phyloP scores from a whole-genome alignment of 2,113 vertebrate species.

The Callospermophilus lateralis region DNA sequence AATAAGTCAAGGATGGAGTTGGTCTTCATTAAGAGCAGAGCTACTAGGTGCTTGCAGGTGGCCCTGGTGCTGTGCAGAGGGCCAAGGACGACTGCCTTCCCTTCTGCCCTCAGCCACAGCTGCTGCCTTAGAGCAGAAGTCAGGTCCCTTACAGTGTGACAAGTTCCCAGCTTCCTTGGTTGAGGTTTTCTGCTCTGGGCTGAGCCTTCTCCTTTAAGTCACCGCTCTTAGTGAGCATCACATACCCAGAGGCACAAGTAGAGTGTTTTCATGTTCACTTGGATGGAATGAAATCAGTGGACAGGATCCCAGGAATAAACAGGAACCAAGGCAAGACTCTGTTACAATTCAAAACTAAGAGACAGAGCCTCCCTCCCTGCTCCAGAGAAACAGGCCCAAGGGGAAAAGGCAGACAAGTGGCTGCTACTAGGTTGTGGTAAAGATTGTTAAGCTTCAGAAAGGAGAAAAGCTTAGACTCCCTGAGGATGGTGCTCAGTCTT shows the following conservation, averaged over 20 bases:
- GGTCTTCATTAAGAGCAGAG: neutral
- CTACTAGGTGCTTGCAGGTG: accelerated
- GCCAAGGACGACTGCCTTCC: neutral
- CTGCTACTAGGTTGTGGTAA: neutral
- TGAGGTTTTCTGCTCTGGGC: neutral
- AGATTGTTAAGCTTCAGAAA: neutral
- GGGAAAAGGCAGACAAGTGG: neutral
- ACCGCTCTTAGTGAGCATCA: neutral
- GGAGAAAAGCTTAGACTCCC: neutral
- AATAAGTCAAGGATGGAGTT: neutral
- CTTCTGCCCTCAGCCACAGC: neutral
- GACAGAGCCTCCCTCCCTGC: too few species aligned
- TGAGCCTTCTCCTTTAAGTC: neutral
- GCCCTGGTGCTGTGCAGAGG: neutral
- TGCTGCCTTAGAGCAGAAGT: accelerated
- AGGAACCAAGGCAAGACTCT: neutral
- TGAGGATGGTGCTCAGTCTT: too few species aligned
- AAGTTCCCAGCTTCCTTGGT: neutral
- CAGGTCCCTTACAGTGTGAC: accelerated
- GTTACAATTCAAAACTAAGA: neutral
- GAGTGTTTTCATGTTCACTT: neutral
- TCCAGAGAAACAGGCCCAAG: neutral
- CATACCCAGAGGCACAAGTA: neutral
- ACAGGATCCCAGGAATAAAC: neutral
- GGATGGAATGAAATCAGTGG: neutral